These are phyloP conservation scores for Pogonocichla stellata DNA, from an alignment of 2,113 vertebrate species.

Conservation along the genomic window DNA sequence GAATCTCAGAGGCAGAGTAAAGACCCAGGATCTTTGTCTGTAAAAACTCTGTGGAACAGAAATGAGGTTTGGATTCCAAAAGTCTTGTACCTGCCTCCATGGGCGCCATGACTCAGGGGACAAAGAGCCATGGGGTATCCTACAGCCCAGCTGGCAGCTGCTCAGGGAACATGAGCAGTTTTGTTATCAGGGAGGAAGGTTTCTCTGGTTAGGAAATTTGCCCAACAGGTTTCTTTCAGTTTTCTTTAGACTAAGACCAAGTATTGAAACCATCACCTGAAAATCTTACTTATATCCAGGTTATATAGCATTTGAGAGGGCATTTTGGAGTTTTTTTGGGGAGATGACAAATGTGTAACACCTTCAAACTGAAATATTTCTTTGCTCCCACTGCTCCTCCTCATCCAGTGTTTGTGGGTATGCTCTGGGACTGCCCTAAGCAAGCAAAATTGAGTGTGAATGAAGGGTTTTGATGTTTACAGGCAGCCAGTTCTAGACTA, in stretches of 20 bases:
- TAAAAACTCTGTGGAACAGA: not conserved
- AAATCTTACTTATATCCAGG: not conserved
- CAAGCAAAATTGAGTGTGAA: not conserved
- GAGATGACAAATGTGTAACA: not conserved
- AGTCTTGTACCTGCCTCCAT: accelerated
- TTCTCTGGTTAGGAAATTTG: not conserved
- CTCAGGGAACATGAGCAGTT: not conserved
- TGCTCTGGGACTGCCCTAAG: not conserved
- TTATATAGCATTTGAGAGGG: not conserved
- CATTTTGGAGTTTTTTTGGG: not conserved
- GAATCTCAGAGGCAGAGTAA: not conserved
- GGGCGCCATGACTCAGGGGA: not conserved
- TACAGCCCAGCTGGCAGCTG: not conserved
- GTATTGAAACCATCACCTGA: not conserved
- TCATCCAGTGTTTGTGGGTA: not conserved
- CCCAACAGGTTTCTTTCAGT: not conserved
- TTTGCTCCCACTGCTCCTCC: not conserved
- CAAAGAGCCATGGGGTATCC: not conserved
- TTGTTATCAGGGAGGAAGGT: not conserved
- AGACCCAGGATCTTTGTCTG: not conserved
- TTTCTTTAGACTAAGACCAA: not conserved
- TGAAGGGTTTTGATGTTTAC: not conserved
- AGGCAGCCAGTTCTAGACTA: not conserved
- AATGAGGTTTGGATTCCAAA: not conserved
- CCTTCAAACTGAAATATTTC: not conserved